These are phyloP conservation scores for Galerucella pusilla DNA, from an alignment of 2,888 invertebrate species.

Conservation along the genomic window DNA sequence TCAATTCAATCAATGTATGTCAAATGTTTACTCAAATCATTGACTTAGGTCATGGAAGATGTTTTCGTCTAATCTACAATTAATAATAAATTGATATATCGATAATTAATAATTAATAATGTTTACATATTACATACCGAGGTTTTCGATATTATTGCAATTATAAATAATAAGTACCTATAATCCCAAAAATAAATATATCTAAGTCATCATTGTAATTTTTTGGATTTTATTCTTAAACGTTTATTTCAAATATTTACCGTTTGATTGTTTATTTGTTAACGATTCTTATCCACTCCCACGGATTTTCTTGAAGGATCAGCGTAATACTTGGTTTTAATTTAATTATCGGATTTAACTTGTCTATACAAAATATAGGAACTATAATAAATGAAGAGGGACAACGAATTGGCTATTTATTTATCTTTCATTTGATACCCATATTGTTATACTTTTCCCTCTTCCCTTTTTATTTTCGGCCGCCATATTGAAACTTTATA, in stretches of 20 bases:
- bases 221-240: slow-evolving; percentile 44
- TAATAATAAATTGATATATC: slow-evolving; percentile 44
- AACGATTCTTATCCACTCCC: slow-evolving; percentile 8
- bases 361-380: not conserved
- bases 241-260: slow-evolving; percentile 52
- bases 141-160: slow-evolving; percentile 45
- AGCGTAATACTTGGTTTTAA: not conserved
- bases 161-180: slow-evolving; percentile 41
- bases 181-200: slow-evolving; percentile 50
- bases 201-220: slow-evolving; percentile 37
- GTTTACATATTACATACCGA: slow-evolving; percentile 42
- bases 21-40: slow-evolving; percentile 46
- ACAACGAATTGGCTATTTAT: too few relatives aligned
- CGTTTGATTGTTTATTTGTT: slow-evolving; percentile 42
- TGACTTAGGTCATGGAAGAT: slow-evolving; percentile 46
- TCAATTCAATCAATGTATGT: slow-evolving; percentile 20
- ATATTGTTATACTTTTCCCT: too few relatives aligned
- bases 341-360: not conserved
- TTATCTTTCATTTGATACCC: too few relatives aligned
- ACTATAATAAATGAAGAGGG: not conserved
- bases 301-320: not conserved
- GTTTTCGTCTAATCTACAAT: slow-evolving; percentile 46
- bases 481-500: too few relatives aligned
- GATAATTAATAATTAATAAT: slow-evolving; percentile 46
- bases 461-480: too few relatives aligned